These are phyloP conservation scores for Thalassaphorura encarpata DNA, from an alignment of 1,140 invertebrate species.

Conservation along the genomic window DNA sequence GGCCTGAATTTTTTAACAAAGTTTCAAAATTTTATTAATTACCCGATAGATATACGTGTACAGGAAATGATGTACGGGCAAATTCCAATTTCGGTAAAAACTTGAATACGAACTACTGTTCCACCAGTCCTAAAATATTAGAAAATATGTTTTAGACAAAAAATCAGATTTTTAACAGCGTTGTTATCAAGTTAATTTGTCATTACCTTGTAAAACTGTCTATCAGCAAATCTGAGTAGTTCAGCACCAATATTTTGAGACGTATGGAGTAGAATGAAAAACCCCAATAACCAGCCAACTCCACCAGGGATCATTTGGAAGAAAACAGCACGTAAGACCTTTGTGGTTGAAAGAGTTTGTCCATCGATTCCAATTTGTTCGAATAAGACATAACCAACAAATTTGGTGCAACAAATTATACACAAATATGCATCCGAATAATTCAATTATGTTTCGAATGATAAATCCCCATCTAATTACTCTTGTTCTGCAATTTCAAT, in stretches of 20 bases:
- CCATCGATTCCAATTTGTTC: constrained; percentile 52
- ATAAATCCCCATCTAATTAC: constrained; percentile 65
- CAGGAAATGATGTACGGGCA: constrained; percentile 88
- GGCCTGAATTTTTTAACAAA: too few species aligned
- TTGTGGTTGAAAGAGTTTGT: constrained; percentile 34
- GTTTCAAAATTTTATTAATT: too few species aligned
- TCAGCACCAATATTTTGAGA: constrained; percentile 86
- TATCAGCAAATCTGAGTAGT: constrained; percentile 70
- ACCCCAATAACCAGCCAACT: constrained; percentile 60
- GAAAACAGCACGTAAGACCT: constrained; percentile 54
- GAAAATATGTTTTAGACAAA: constrained; percentile 2
- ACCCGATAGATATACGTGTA: constrained; percentile 85
- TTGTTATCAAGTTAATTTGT: constrained; percentile 28
- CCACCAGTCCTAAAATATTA: constrained; percentile 44
- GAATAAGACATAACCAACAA: constrained; percentile 60
- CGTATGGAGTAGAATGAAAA: constrained; percentile 74
- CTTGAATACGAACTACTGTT: constrained; percentile 64
- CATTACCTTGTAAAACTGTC: constrained; percentile 64
- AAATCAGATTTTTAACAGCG: not conserved
- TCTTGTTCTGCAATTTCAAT: constrained; percentile 46
- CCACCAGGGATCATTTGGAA: constrained; percentile 62
- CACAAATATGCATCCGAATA: constrained; percentile 63
- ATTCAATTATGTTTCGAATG: constrained; percentile 55
- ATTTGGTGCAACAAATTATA: constrained; percentile 66
- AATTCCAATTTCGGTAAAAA: constrained; percentile 88